Conservation (phyloP, 1,140 invertebrate genomes). For the Eriocheir sinensis region DNA sequence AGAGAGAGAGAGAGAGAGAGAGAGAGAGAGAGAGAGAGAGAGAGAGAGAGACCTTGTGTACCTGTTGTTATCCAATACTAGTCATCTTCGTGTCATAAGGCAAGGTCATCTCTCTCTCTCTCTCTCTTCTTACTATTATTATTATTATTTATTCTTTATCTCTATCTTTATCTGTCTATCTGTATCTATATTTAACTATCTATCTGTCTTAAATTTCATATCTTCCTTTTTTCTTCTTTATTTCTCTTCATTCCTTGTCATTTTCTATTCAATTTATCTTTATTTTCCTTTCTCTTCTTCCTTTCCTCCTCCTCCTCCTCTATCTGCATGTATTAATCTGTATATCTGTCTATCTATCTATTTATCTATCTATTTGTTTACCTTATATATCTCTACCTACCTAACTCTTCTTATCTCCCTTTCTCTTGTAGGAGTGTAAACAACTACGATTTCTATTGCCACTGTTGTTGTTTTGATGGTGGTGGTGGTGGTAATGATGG, state of each 20-base stretch:
- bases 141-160: not conserved
- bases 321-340: no score
- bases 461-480: no score
- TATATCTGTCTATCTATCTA: not conserved
- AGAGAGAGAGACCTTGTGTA: no score
- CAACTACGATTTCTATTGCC: no score
- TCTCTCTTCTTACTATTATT: not conserved
- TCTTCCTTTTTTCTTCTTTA: not conserved
- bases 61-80: conserved; percentile 31
- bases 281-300: not conserved
- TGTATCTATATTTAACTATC: not conserved
- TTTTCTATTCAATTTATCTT: not conserved
- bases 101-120: conserved; percentile 7
- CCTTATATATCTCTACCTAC: not conserved
- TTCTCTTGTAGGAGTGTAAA: no score
- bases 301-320: not conserved
- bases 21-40: conserved; percentile 46
- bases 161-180: not conserved
- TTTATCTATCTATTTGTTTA: not conserved
- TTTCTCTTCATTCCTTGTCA: not conserved
- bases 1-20: conserved; percentile 54
- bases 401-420: not conserved
- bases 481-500: no score
- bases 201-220: not conserved
- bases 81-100: not conserved